phyloP scores from a whole-genome alignment of 2,797 vertebrate species.

The Lophura swinhoii region DNA sequence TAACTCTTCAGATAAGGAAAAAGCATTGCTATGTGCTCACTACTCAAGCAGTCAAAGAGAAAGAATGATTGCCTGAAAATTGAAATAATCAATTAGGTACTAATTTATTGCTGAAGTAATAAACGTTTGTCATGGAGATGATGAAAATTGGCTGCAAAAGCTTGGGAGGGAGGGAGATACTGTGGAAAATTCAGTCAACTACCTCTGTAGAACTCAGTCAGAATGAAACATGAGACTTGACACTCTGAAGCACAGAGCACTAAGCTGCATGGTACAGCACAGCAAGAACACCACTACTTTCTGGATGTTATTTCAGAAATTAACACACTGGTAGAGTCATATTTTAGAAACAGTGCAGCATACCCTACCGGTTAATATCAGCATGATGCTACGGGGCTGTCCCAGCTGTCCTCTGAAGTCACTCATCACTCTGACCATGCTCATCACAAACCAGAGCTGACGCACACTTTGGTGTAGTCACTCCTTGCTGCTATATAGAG shows the following conservation, averaged over 20 bases:
- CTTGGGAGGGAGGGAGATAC: not conserved
- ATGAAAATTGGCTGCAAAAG: not conserved
- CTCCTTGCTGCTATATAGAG: fast-evolving
- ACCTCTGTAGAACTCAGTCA: not conserved
- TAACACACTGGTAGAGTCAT: not conserved
- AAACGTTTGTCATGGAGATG: not conserved
- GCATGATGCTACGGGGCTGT: not conserved
- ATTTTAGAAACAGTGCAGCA: not conserved
- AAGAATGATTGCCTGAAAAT: not conserved
- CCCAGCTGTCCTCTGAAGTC: not conserved
- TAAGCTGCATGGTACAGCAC: not conserved
- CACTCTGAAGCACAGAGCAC: not conserved
- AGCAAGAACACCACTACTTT: not conserved
- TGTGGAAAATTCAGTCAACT: not conserved
- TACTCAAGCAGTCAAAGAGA: not conserved
- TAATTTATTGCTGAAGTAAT: not conserved
- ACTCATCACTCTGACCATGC: not conserved
- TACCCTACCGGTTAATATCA: fast-evolving
- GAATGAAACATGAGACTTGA: not conserved
- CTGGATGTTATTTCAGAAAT: not conserved
- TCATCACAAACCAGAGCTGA: not conserved
- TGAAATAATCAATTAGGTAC: not conserved
- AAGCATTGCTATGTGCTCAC: not conserved
- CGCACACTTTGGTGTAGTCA: not conserved
- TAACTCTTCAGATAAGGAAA: not conserved